These are phyloP conservation scores for Epinephelus malabaricus DNA, from an alignment of 2,797 vertebrate genomes.

Conservation along the genomic window DNA sequence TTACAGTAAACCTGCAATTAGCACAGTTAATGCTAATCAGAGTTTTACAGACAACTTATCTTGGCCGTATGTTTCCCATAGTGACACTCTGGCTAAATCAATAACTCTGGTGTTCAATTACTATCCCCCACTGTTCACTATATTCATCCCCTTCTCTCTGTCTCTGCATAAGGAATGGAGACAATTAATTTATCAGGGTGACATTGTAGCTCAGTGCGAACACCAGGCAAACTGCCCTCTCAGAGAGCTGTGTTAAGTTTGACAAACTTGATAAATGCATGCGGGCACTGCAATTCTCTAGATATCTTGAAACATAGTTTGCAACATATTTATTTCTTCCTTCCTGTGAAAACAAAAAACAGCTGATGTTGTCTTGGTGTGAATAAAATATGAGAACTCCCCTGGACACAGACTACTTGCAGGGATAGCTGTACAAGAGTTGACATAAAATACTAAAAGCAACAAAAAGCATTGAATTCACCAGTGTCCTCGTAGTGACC, in stretches of 20 bases:
- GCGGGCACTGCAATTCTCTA: slow-evolving; percentile 36
- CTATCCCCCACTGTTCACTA: slow-evolving; percentile 65
- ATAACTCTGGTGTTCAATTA: slow-evolving; percentile 78
- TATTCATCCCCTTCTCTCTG: slow-evolving; percentile 40
- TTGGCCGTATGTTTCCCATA: slow-evolving; percentile 60
- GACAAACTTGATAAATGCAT: slow-evolving; percentile 59
- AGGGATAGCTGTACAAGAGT: slow-evolving; percentile 16
- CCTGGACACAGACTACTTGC: slow-evolving; percentile 39
- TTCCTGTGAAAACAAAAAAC: slow-evolving; percentile 19
- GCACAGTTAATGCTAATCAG: slow-evolving; percentile 73
- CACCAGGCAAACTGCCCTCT: slow-evolving; percentile 10
- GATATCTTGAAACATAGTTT: slow-evolving; percentile 41
- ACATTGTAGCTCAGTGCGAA: slow-evolving; percentile 58
- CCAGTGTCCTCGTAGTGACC: slow-evolving; percentile 39
- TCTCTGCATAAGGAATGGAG: slow-evolving; percentile 61
- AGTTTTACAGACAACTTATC: slow-evolving; percentile 66
- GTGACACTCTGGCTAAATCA: slow-evolving; percentile 74
- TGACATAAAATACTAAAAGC: slow-evolving; percentile 29
- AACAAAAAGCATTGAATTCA: slow-evolving; percentile 32
- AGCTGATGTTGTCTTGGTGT: slow-evolving; percentile 36
- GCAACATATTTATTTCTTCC: slow-evolving; percentile 39
- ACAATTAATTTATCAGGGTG: slow-evolving; percentile 73
- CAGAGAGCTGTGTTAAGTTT: slow-evolving; percentile 44
- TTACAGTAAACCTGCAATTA: slow-evolving; percentile 65
- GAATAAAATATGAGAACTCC: slow-evolving; percentile 56